These are phyloP conservation scores for Gortyna flavago DNA, from an alignment of 2,888 invertebrate genomes.

Conservation along the genomic window DNA sequence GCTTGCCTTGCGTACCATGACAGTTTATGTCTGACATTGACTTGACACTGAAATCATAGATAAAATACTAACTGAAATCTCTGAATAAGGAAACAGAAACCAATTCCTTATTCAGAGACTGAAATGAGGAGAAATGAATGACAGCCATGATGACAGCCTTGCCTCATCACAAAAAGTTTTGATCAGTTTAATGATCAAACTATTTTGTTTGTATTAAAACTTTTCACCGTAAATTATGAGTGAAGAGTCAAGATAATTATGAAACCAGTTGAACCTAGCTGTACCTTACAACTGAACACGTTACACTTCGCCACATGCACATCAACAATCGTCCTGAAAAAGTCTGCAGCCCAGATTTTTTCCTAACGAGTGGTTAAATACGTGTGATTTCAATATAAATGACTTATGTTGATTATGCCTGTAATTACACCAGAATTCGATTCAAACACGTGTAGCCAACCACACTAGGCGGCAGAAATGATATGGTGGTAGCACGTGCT, in stretches of 20 bases:
- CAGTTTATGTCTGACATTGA: background rate
- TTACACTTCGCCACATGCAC: background rate
- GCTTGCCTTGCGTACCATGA: background rate
- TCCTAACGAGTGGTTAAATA: no score
- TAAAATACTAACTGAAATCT: no score
- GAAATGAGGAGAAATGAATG: background rate
- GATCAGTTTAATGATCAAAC: background rate
- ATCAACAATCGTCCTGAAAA: background rate
- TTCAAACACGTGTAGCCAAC: background rate
- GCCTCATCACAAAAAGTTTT: slow-evolving; percentile 9
- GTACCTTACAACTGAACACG: background rate
- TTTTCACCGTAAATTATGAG: background rate
- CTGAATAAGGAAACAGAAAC: no score
- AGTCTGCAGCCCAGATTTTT: background rate
- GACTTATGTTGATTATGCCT: background rate
- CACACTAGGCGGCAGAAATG: background rate
- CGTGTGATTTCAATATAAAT: background rate
- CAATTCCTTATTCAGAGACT: no score
- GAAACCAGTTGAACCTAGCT: background rate
- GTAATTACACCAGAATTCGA: background rate
- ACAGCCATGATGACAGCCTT: background rate
- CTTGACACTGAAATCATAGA: no score
- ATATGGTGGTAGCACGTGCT: background rate
- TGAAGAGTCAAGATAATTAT: no score
- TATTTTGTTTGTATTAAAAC: background rate